phyloP scores from a whole-genome alignment of 2,888 invertebrate genomes.

The Meliscaeva auricollis region DNA sequence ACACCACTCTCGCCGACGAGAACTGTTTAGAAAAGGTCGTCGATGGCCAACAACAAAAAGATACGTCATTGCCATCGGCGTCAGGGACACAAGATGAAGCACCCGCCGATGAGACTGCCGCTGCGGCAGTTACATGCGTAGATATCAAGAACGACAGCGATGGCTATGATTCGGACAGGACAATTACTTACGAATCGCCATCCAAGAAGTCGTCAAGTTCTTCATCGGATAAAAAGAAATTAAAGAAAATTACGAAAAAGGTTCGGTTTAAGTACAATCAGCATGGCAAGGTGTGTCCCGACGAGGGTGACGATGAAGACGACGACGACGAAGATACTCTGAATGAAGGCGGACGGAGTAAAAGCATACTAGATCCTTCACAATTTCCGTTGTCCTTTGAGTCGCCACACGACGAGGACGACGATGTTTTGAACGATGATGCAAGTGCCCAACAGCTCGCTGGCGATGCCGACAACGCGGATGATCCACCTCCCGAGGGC shows the following conservation, averaged over 20 bases:
- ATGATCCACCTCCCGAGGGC: conserved; percentile 79
- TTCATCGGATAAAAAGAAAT: conserved; percentile 60
- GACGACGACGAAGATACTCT: conserved; percentile 78
- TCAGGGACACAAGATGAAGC: neutral
- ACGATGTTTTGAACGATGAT: conserved; percentile 77
- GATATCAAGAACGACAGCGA: conserved; percentile 65
- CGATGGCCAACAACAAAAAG: conserved; percentile 36
- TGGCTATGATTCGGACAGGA: conserved; percentile 63
- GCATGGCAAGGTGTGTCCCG: conserved; percentile 61
- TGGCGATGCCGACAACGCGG: conserved; percentile 36
- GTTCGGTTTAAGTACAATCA: conserved; percentile 64
- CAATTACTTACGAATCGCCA: conserved; percentile 67
- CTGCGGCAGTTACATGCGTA: conserved; percentile 12
- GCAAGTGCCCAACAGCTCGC: conserved; percentile 45
- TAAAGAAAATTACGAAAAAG: conserved; percentile 68
- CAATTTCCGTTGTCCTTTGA: conserved; percentile 80
- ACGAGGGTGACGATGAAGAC: conserved; percentile 79
- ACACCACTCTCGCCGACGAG: conserved; percentile 79
- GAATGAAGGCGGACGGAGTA: conserved; percentile 77
- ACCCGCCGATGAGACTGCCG: conserved; percentile 5
- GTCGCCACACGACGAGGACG: conserved; percentile 78
- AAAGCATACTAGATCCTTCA: conserved; percentile 47
- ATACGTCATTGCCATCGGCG: neutral
- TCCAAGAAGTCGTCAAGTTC: conserved; percentile 63
- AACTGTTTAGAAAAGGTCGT: conserved; percentile 65